Conservation (phyloP, 2,113 vertebrate genomes). For the Micromys minutus region DNA sequence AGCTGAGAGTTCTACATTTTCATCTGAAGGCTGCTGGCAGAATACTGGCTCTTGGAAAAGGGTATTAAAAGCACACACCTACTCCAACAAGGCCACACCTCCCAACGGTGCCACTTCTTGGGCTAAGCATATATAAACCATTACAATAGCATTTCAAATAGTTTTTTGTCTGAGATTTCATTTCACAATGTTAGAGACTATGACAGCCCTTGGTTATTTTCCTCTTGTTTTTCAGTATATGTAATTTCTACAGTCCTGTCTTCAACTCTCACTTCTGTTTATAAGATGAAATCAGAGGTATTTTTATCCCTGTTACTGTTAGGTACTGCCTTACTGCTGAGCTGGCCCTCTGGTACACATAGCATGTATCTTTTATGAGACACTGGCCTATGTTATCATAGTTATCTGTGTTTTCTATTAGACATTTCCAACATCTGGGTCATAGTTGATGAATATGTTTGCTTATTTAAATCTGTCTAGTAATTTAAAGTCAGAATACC, state of each 20-base stretch:
- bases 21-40: too few species aligned
- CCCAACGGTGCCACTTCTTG: too few species aligned
- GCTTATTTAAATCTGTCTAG: neutral
- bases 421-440: neutral
- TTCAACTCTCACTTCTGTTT: neutral
- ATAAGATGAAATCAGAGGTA: neutral
- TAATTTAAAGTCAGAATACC: neutral
- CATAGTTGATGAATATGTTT: neutral
- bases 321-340: neutral
- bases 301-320: neutral
- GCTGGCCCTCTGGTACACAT: neutral
- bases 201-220: neutral
- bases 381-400: neutral
- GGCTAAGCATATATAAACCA: too few species aligned
- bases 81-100: too few species aligned
- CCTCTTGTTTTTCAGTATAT: neutral
- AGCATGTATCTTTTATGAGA: neutral
- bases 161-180: neutral
- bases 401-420: neutral
- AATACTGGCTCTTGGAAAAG: too few species aligned
- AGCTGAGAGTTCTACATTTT: too few species aligned
- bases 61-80: too few species aligned
- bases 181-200: neutral
- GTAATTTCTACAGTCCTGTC: neutral
- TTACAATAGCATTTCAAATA: neutral